phyloP scores from a whole-genome alignment of 2,888 invertebrate genomes.

The Phlogophora meticulosa region DNA sequence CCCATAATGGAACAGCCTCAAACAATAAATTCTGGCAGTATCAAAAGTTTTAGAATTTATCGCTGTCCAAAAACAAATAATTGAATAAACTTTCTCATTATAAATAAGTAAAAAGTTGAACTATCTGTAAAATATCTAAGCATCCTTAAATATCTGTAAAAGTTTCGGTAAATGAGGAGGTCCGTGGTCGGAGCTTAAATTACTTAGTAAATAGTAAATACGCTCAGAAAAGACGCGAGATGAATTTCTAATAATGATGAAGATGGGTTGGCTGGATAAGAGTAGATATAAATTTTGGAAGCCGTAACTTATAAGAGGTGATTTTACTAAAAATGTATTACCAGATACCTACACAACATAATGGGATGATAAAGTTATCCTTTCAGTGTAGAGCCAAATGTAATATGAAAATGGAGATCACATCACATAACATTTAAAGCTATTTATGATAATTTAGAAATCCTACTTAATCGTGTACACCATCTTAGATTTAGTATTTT shows the following conservation, averaged over 20 bases:
- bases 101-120: slow-evolving; percentile 28
- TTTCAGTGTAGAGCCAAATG: slow-evolving; percentile 3
- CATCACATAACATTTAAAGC: no score
- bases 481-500: background rate
- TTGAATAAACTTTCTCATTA: slow-evolving; percentile 58
- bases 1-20: slow-evolving; percentile 19
- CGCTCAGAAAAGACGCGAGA: slow-evolving; percentile 1
- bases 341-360: background rate
- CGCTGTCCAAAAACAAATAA: slow-evolving; percentile 48
- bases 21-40: slow-evolving; percentile 49
- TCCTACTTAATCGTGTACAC: background rate
- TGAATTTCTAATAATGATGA: slow-evolving; percentile 16
- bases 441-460: slow-evolving; percentile 12
- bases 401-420: no score
- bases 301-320: background rate
- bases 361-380: background rate
- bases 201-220: slow-evolving; percentile 28
- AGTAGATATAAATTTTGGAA: background rate
- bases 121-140: slow-evolving; percentile 53
- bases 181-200: slow-evolving; percentile 8
- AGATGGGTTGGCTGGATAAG: background rate
- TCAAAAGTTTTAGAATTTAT: slow-evolving; percentile 57
- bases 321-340: background rate
- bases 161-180: slow-evolving; percentile 26
- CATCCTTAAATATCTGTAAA: slow-evolving; percentile 8